phyloP scores from a whole-genome alignment of 2,113 vertebrate genomes.

The Aythya baeri region DNA sequence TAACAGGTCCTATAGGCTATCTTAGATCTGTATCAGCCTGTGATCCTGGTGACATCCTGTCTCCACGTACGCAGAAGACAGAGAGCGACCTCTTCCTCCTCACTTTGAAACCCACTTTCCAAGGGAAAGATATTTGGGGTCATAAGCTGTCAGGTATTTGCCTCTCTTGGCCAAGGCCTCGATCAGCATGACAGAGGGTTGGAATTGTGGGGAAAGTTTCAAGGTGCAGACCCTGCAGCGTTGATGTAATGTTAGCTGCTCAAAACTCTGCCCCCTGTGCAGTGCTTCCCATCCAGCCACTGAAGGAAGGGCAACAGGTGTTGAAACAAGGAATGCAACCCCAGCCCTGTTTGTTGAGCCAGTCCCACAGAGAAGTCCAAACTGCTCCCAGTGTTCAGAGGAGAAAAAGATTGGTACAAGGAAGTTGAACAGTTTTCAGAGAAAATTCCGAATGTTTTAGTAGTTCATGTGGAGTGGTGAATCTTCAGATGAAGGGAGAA shows the following conservation, averaged over 20 bases:
- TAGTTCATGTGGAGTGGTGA: background rate
- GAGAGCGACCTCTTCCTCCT: background rate
- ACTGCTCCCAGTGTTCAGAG: background rate
- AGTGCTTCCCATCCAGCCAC: background rate
- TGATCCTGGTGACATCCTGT: background rate
- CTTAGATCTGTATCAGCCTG: background rate
- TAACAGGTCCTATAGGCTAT: background rate
- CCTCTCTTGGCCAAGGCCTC: background rate
- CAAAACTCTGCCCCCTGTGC: background rate
- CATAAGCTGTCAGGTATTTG: background rate
- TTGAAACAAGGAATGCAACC: background rate
- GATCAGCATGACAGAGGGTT: background rate
- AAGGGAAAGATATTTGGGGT: background rate
- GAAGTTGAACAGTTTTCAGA: background rate
- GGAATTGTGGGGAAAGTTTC: background rate
- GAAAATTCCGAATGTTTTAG: background rate
- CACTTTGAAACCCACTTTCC: background rate
- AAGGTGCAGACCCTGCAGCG: background rate
- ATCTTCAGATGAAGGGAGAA: background rate
- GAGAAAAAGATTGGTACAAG: background rate
- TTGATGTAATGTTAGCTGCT: background rate
- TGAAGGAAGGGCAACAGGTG: background rate
- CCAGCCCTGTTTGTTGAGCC: background rate
- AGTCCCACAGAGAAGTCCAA: background rate
- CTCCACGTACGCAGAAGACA: background rate